Percentiles rank a stretch among this genome's conserved stretches.
Evolutionary conservation across 2,113 vertebrate genomes (phyloP).

Genomic region (Cnemophilus loriae): DNA sequence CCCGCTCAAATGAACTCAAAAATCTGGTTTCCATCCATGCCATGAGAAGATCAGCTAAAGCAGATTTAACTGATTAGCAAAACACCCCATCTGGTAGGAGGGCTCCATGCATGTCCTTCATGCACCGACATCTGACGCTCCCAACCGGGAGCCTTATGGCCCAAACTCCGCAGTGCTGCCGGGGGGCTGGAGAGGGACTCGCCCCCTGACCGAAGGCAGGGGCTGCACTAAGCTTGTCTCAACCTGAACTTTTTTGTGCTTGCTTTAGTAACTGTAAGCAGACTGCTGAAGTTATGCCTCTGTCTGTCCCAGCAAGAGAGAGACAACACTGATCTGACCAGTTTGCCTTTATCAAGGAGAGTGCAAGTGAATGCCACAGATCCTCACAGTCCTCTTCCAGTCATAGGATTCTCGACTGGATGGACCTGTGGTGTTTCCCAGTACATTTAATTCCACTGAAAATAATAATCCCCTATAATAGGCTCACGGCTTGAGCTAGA

Average conservation of each 20-base stretch:
- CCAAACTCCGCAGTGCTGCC: not conserved
- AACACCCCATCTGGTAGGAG: conserved; percentile 14
- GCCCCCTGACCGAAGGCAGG: not conserved
- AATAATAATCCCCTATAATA: conserved; percentile 59
- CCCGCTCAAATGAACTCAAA: not conserved
- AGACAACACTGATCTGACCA: not conserved
- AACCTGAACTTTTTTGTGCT: not conserved
- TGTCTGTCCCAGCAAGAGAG: not conserved
- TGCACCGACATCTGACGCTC: not conserved
- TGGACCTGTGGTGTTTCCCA: not conserved
- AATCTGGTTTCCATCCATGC: not conserved
- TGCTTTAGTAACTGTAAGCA: not conserved
- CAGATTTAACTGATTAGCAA: conserved; percentile 45
- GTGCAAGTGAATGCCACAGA: not conserved
- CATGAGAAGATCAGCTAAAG: conserved; percentile 32
- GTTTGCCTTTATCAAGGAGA: not conserved
- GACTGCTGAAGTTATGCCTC: not conserved
- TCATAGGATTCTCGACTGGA: not conserved
- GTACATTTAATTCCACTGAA: conserved; percentile 35
- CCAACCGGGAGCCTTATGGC: not conserved
- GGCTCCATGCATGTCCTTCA: not conserved
- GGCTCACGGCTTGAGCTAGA: conserved; percentile 32
- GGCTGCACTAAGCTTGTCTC: not conserved
- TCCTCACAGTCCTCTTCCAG: not conserved
- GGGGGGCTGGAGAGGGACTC: not conserved